Evolutionary conservation across 2,888 invertebrate genomes (phyloP).

Genomic region (Seira musarum): DNA sequence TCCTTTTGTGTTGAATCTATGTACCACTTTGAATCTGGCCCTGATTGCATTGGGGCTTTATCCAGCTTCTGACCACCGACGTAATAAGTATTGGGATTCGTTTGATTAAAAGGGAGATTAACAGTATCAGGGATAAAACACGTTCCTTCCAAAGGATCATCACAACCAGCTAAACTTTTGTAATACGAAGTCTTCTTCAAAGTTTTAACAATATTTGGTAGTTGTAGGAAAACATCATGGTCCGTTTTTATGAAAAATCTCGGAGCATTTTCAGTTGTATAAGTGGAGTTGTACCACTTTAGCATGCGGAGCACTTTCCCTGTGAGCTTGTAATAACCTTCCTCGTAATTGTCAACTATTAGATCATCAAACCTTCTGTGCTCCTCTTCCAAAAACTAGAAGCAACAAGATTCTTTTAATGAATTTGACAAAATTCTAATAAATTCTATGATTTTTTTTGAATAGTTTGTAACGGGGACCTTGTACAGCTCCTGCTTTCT

Average conservation of each 20-base stretch:
- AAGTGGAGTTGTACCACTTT: constrained; percentile 51
- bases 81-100: constrained; percentile 33
- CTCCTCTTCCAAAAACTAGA: constrained; percentile 47
- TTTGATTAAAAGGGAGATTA: constrained; percentile 5
- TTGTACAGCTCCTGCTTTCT: not conserved
- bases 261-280: constrained; percentile 30
- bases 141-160: not conserved
- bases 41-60: constrained; percentile 12
- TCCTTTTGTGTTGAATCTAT: constrained; percentile 36
- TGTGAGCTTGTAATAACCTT: constrained; percentile 53
- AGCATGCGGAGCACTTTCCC: constrained; percentile 55
- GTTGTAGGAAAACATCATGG: constrained; percentile 54
- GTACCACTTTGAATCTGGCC: constrained; percentile 57
- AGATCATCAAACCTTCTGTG: constrained; percentile 48
- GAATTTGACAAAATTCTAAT: too few species aligned
- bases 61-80: constrained; percentile 47
- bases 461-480: not conserved
- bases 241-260: constrained; percentile 53
- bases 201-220: constrained; percentile 38
- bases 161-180: not conserved
- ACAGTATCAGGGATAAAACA: constrained; percentile 13
- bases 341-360: constrained; percentile 49
- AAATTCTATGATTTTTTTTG: not conserved
- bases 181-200: constrained; percentile 40
- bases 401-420: too few species aligned